Evolutionary conservation across 1,140 invertebrate genomes (phyloP).

Genomic region (Lepidurus packardi): DNA sequence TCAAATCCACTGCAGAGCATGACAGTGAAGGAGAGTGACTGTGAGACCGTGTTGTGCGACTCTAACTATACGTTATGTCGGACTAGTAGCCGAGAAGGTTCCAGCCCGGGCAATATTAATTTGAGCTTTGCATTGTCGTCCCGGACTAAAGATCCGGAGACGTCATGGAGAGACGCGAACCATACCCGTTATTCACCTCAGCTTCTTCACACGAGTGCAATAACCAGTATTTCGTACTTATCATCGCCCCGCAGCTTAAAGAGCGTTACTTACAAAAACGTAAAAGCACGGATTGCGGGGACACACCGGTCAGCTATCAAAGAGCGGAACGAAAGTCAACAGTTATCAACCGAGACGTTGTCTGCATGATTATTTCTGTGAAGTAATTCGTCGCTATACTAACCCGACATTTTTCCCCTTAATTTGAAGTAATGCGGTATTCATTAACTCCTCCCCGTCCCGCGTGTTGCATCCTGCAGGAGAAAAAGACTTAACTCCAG

Average conservation of each 20-base stretch:
- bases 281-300: not conserved
- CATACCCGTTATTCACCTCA: not conserved
- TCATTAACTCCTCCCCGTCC: too few relatives aligned
- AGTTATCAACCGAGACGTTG: not conserved
- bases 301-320: slow-evolving; percentile 8
- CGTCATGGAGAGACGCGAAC: not conserved
- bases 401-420: too few relatives aligned
- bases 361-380: not conserved
- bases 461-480: too few relatives aligned
- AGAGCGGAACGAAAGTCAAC: slow-evolving; percentile 3
- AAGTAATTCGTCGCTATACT: too few relatives aligned
- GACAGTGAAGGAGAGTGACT: not conserved
- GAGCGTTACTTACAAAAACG: not conserved
- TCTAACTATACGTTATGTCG: not conserved
- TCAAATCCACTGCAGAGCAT: not conserved
- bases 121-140: not conserved
- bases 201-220: not conserved
- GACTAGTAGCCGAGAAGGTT: not conserved
- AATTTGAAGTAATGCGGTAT: too few relatives aligned
- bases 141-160: not conserved
- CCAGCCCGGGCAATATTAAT: not conserved
- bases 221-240: not conserved
- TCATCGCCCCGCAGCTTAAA: not conserved
- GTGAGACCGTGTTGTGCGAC: not conserved
- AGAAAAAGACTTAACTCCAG: too few relatives aligned